Evolutionary conservation across 2,888 invertebrate genomes (phyloP).

Genomic region (Platycnemis pennipes): DNA sequence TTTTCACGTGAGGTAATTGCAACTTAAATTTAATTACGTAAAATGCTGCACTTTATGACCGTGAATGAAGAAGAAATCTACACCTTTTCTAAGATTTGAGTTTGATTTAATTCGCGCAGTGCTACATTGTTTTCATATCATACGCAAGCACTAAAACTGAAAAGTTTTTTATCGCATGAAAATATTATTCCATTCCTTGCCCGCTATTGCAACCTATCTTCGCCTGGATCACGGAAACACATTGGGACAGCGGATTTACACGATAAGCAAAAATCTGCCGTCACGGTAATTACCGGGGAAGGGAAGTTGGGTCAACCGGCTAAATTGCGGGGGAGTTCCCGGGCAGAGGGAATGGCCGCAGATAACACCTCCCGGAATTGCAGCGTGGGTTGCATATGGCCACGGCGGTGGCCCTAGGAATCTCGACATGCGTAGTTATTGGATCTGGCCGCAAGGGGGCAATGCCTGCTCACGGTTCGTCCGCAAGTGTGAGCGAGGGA

Average conservation of each 20-base stretch:
- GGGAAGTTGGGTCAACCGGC: background rate
- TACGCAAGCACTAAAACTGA: too few species aligned
- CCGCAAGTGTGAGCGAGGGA: background rate
- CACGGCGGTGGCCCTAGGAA: background rate
- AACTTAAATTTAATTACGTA: too few species aligned
- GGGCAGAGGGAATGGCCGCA: background rate
- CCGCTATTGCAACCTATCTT: background rate
- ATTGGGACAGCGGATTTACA: background rate
- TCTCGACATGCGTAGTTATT: background rate
- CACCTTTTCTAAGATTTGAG: too few species aligned
- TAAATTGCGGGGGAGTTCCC: background rate
- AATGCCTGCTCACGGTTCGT: background rate
- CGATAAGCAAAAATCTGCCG: background rate
- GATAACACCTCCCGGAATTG: conserved; percentile 9
- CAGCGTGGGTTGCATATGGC: background rate
- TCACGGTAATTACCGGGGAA: background rate
- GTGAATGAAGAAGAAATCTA: too few species aligned
- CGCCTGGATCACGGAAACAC: background rate
- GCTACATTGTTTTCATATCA: too few species aligned
- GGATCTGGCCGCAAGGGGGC: background rate
- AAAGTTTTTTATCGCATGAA: too few species aligned
- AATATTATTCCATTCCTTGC: too few species aligned
- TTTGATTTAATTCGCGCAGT: too few species aligned
- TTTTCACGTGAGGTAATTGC: too few species aligned
- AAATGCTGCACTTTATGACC: too few species aligned